Evolutionary conservation across 2,113 vertebrate genomes (phyloP), one percentile per base, ranked within the genome.

Genomic region (Aleadryas rufinucha): DNA sequence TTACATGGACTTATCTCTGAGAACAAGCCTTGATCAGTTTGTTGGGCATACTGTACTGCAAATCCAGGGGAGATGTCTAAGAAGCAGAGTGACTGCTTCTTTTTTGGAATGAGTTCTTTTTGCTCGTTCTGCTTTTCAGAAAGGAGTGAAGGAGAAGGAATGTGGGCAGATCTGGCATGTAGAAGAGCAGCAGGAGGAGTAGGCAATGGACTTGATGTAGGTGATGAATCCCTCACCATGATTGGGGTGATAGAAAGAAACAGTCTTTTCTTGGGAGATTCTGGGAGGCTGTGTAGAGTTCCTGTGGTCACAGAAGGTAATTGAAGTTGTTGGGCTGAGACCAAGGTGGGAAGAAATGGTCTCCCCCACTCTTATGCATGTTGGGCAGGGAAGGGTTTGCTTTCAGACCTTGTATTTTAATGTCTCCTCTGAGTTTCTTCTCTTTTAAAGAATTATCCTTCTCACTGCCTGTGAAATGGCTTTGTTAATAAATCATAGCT

Each of bases 91-190:
- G 8, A 37, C 35, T 57, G 10, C n/a, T 70, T 15, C 26, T 18
- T 57, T 83, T 74, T 63, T 35, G 30, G 41, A 88, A 79, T 53
- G 10, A 15, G 14, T 35, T 83, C 6, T 27, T 72, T 92, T 81
- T 89, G 19, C 59, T 56, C 41, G 41, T 81, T 91, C 45, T 33
- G 13, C 27, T 89, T 76, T 71, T 89, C 53, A 72, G 59, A 91
- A 79, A n/a, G 12, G 26, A 5, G 7, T 9, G 45, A 37, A 52
- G 13, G 59, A 2, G 8, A 20, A 4, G 9, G 16, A 54, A 22
- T 49, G 17, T 57, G 20, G 41, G n/a, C 31, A 86, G 41, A 52
- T 31, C 15, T 30, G 30, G 14, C 20, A 26, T 0, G 0, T 14
- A 23, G 26, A 79, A 68, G 11, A 30, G 21, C 1, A 10, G 28